Evolutionary conservation across 2,888 invertebrate genomes (phyloP).

Genomic region (Atherix ibis): DNA sequence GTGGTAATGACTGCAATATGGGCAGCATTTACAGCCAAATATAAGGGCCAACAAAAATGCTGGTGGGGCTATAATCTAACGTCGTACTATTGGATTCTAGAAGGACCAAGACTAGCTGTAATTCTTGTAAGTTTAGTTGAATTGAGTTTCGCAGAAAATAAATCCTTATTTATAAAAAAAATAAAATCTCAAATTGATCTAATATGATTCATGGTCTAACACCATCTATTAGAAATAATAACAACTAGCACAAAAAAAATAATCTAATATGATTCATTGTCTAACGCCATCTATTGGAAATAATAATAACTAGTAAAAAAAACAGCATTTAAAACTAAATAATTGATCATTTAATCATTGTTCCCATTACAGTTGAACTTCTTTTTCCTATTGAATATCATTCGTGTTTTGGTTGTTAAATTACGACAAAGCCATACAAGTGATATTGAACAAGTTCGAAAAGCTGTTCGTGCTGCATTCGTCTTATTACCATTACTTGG

Average conservation of each 20-base stretch:
- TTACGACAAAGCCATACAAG: slow-evolving; percentile 54
- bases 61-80: slow-evolving; percentile 78
- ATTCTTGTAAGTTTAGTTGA: slow-evolving; percentile 54
- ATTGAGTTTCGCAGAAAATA: too few relatives aligned
- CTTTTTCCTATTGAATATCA: slow-evolving; percentile 61
- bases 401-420: slow-evolving; percentile 61
- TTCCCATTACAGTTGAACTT: slow-evolving; percentile 49
- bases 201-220: too few relatives aligned
- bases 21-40: slow-evolving; percentile 44
- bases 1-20: slow-evolving; percentile 50
- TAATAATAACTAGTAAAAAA: too few relatives aligned
- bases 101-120: slow-evolving; percentile 67
- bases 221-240: too few relatives aligned
- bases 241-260: too few relatives aligned
- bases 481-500: slow-evolving; percentile 66
- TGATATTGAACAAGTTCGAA: slow-evolving; percentile 61
- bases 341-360: too few relatives aligned
- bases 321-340: too few relatives aligned
- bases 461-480: slow-evolving; percentile 64
- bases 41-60: slow-evolving; percentile 34
- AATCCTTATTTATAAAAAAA: too few relatives aligned
- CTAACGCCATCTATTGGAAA: too few relatives aligned
- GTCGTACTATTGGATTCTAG: slow-evolving; percentile 74
- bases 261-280: too few relatives aligned
- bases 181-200: too few relatives aligned